Percentiles rank a stretch among this genome's conserved stretches.
These are phyloP conservation scores for Caenorhabditis auriculariae DNA, from an alignment of 2,888 invertebrate species.

Conservation along the genomic window DNA sequence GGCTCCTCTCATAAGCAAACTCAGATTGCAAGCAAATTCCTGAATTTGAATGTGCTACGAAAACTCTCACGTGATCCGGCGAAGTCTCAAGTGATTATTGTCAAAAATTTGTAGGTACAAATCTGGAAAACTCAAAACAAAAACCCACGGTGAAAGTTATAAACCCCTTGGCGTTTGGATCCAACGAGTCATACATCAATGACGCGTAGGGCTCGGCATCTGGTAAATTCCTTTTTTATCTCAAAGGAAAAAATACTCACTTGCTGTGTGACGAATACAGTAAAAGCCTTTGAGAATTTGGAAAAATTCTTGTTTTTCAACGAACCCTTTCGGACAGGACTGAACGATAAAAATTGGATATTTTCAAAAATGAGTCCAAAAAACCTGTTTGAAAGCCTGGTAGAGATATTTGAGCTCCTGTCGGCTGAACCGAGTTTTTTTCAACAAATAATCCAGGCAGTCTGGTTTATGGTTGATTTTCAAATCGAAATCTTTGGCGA, in stretches of 20 bases:
- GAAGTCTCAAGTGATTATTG: background rate
- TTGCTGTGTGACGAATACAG: conserved; percentile 14
- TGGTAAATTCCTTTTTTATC: background rate
- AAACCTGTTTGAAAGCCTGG: conserved; percentile 30
- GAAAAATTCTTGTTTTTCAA: conserved; percentile 14
- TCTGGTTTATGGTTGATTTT: conserved; percentile 22
- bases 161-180: conserved; percentile 23
- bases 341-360: conserved; percentile 4
- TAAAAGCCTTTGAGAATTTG: conserved; percentile 21
- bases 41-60: conserved; percentile 1
- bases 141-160: conserved; percentile 25
- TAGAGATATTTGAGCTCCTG: conserved; percentile 28
- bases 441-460: conserved; percentile 17
- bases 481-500: conserved; percentile 16
- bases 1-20: conserved; percentile 26
- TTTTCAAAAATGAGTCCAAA: too few species aligned
- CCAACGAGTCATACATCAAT: conserved; percentile 28
- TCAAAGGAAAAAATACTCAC: conserved; percentile 7
- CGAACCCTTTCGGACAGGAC: conserved; percentile 29
- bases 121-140: too few species aligned
- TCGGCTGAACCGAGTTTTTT: conserved; percentile 20
- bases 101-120: too few species aligned
- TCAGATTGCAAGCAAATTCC: conserved; percentile 24
- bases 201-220: conserved; percentile 23
- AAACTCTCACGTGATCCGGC: too few species aligned